Conservation (phyloP, 2,888 invertebrate species). For the Disparrhopalites patrizii region DNA sequence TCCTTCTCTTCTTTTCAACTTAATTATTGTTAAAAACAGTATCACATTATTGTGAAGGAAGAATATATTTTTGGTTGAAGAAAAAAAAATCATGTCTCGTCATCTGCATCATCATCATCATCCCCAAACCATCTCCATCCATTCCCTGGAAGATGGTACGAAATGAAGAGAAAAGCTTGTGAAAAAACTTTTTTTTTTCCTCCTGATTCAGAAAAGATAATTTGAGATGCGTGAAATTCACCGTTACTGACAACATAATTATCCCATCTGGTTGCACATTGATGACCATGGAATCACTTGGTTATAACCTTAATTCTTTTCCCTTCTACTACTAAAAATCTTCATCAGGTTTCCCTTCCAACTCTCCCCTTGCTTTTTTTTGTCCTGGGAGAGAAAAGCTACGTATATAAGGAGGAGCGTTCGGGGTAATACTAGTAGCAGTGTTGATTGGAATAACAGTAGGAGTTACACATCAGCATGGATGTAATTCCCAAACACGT, state of each 20-base stretch:
- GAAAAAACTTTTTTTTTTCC: too few relatives aligned
- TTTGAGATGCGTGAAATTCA: conserved; percentile 46
- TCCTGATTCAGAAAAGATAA: conserved; percentile 27
- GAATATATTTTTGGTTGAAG: too few relatives aligned
- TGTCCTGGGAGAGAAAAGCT: background rate
- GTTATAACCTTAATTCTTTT: background rate
- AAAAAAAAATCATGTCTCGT: too few relatives aligned
- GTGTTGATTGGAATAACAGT: too few relatives aligned
- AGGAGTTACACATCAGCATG: too few relatives aligned
- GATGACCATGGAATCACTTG: conserved; percentile 41
- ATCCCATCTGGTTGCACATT: conserved; percentile 42
- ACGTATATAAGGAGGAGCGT: background rate
- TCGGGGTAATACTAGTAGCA: too few relatives aligned
- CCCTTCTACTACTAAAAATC: background rate
- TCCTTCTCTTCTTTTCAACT: too few relatives aligned
- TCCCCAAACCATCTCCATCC: too few relatives aligned
- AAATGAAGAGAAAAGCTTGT: conserved; percentile 15
- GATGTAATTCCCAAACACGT: background rate
- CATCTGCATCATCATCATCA: background rate
- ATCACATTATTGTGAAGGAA: too few relatives aligned
- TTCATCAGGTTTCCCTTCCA: background rate
- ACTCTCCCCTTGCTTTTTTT: background rate
- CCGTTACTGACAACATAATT: conserved; percentile 48
- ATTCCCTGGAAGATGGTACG: too few relatives aligned
- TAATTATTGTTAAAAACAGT: too few relatives aligned